A percentile compares a stretch with the other conserved stretches of the same genome.
Conservation (phyloP, 1,140 invertebrate genomes). For the Neodiprion pinetum region DNA sequence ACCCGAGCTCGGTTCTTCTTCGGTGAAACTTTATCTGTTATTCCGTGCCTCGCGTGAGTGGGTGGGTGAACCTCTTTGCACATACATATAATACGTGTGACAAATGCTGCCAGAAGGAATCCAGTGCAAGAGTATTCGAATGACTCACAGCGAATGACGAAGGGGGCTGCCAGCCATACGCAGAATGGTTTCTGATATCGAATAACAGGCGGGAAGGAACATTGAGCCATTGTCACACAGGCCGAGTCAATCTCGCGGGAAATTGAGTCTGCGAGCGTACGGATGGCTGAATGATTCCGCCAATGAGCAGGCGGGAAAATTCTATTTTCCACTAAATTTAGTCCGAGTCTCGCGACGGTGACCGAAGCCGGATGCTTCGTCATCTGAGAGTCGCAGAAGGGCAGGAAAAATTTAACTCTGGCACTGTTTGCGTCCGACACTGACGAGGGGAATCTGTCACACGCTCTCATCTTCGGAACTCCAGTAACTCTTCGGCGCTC, state of each 20-base stretch:
- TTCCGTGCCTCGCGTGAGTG: neutral
- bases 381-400: neutral
- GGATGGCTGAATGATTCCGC: neutral
- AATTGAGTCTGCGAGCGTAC: neutral
- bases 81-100: no score
- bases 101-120: no score
- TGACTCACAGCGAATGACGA: neutral
- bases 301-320: neutral
- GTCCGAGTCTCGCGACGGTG: neutral
- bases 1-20: neutral
- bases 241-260: neutral
- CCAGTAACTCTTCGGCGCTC: constrained; percentile 2
- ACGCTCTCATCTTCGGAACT: neutral
- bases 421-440: neutral
- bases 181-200: neutral
- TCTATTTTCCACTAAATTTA: constrained; percentile 8
- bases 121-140: neutral
- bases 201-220: neutral
- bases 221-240: neutral
- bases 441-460: neutral
- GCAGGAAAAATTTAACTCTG: neutral
- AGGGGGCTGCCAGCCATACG: neutral
- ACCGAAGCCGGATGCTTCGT: neutral
- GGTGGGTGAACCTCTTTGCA: neutral
- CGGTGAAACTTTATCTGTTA: neutral